These are phyloP conservation scores for Allochrocebus solatus DNA, from an alignment of 2,797 vertebrate genomes.

Conservation along the genomic window DNA sequence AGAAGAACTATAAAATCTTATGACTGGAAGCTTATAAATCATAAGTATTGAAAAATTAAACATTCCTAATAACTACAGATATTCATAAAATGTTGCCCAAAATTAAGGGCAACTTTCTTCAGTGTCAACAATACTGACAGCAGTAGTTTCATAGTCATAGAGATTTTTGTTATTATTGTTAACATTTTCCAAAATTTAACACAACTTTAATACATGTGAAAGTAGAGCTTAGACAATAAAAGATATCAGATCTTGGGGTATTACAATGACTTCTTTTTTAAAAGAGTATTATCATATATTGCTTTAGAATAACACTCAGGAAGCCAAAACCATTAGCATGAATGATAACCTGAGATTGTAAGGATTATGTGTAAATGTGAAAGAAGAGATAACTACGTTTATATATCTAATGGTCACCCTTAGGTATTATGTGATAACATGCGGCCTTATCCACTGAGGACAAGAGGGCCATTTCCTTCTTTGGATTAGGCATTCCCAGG, in stretches of 20 bases:
- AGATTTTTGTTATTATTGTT: conserved; percentile 64
- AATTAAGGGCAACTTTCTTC: conserved; percentile 72
- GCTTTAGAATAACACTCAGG: not conserved
- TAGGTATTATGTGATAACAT: not conserved
- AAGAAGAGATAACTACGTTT: not conserved
- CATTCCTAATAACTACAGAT: not conserved
- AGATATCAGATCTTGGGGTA: not conserved
- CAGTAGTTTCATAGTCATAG: conserved; percentile 72
- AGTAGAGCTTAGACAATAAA: not conserved
- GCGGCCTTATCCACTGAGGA: not conserved
- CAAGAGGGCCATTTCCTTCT: not conserved
- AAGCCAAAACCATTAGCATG: not conserved
- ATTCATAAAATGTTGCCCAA: not conserved
- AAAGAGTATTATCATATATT: not conserved
- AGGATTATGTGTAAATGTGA: not conserved
- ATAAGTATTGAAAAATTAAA: not conserved
- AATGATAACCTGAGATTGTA: not conserved
- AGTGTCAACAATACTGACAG: conserved; percentile 74
- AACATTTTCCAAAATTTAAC: not conserved
- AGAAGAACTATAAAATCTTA: not conserved
- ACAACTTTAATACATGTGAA: not conserved
- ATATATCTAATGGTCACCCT: not conserved
- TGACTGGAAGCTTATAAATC: not conserved
- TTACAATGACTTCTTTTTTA: not conserved
- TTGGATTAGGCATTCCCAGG: not conserved